A percentile compares a stretch with the other conserved stretches of the same genome.
Conservation (phyloP, 2,888 invertebrate genomes). For the Leptogaster cylindrica region DNA sequence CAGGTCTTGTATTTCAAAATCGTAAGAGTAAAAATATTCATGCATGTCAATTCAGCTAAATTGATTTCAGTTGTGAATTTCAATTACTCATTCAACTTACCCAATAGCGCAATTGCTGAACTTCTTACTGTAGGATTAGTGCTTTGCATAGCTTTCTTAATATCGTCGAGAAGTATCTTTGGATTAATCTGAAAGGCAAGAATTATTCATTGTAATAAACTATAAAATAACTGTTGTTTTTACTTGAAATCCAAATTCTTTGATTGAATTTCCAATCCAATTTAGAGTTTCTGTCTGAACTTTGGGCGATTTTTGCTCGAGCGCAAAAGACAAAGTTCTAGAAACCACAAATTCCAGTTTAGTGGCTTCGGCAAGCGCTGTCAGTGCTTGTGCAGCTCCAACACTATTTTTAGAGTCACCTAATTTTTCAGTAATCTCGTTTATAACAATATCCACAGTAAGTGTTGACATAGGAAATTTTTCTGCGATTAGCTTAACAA, state of each 20-base stretch:
- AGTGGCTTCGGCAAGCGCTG: slow-evolving; percentile 78
- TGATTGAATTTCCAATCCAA: slow-evolving; percentile 80
- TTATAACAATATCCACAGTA: slow-evolving; percentile 76
- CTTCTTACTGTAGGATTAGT: slow-evolving; percentile 85
- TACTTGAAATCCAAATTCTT: slow-evolving; percentile 79
- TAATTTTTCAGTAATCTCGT: slow-evolving; percentile 83
- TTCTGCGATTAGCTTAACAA: slow-evolving; percentile 78
- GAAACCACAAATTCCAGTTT: slow-evolving; percentile 76
- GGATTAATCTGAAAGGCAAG: slow-evolving; percentile 68
- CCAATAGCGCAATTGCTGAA: slow-evolving; percentile 68
- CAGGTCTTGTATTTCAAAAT: too few species aligned
- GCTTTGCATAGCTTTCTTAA: slow-evolving; percentile 83
- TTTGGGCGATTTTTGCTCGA: slow-evolving; percentile 90
- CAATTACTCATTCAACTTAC: too few species aligned
- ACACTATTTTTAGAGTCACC: slow-evolving; percentile 81
- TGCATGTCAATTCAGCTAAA: too few species aligned
- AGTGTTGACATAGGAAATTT: slow-evolving; percentile 75
- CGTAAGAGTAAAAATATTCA: too few species aligned
- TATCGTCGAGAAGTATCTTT: slow-evolving; percentile 75
- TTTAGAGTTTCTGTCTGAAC: slow-evolving; percentile 84
- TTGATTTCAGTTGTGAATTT: too few species aligned
- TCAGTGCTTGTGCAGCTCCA: slow-evolving; percentile 69
- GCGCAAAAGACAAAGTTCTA: slow-evolving; percentile 76
- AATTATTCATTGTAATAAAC: neutral
- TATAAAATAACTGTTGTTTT: neutral